A percentile compares a stretch with the other conserved stretches of the same genome.
phyloP scores from a whole-genome alignment of 2,888 invertebrate species.

The Poecilobothrus nobilitatus region DNA sequence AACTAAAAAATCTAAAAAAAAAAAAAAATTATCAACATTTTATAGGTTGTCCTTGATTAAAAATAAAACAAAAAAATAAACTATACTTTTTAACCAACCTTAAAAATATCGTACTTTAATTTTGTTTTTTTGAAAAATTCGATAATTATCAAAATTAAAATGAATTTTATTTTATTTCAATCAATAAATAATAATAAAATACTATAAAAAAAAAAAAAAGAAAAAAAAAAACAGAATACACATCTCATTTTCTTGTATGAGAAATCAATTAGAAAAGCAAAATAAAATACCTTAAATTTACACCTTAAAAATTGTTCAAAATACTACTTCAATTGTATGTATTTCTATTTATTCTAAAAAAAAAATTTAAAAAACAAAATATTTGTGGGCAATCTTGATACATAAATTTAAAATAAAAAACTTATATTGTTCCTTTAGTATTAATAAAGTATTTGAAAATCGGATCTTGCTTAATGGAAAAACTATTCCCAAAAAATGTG shows the following conservation, averaged over 20 bases:
- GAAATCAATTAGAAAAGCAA: neutral
- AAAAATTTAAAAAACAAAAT: no score
- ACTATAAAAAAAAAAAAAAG: neutral
- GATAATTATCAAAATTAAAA: neutral
- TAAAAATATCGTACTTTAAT: neutral
- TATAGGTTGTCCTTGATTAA: neutral
- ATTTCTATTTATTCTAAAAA: no score
- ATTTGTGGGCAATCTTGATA: no score
- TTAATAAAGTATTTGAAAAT: no score
- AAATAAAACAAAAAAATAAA: neutral
- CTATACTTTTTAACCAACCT: neutral
- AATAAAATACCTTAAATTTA: neutral
- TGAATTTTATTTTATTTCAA: neutral
- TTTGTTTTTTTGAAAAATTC: neutral
- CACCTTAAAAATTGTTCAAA: neutral
- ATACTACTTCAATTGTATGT: no score
- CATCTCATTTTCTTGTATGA: neutral
- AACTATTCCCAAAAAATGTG: no score
- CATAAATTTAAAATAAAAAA: no score
- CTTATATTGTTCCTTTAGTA: no score
- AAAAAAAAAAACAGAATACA: neutral
- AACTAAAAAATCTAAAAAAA: no score
- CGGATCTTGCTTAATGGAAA: no score
- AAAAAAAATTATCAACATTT: neutral
- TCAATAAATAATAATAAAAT: neutral